These are phyloP conservation scores for Tortricodes alternella DNA, from an alignment of 2,888 invertebrate genomes.

Conservation along the genomic window DNA sequence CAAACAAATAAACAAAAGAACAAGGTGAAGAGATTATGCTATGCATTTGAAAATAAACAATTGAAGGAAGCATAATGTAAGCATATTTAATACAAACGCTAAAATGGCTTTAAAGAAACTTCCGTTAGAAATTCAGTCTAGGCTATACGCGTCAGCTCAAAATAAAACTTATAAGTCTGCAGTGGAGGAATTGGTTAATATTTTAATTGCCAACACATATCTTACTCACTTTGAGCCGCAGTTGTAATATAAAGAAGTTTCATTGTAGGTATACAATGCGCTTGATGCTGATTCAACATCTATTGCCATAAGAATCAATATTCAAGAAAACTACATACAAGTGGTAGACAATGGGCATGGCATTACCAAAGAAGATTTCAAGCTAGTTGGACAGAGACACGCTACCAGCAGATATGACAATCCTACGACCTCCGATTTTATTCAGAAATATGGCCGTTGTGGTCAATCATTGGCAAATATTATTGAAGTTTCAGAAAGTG, in stretches of 20 bases:
- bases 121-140: conserved; percentile 68
- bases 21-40: neutral
- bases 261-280: conserved; percentile 85
- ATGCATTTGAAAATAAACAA: neutral
- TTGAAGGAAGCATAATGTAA: neutral
- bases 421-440: conserved; percentile 74
- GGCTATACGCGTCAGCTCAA: conserved; percentile 81
- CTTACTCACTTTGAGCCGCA: neutral
- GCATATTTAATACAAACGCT: neutral
- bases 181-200: conserved; percentile 84
- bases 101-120: conserved; percentile 58
- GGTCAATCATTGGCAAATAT: conserved; percentile 87
- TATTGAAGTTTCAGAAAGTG: conserved; percentile 74
- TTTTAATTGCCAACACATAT: neutral
- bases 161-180: conserved; percentile 82
- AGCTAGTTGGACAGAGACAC: conserved; percentile 82
- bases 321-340: conserved; percentile 84
- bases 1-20: neutral
- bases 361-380: conserved; percentile 80
- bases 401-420: conserved; percentile 85
- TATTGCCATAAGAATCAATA: conserved; percentile 86
- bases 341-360: conserved; percentile 91
- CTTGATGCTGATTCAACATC: conserved; percentile 87
- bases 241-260: neutral
- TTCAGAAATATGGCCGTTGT: conserved; percentile 84